Conservation (phyloP, 2,888 invertebrate genomes). For the Zygogramma bicolorata region DNA sequence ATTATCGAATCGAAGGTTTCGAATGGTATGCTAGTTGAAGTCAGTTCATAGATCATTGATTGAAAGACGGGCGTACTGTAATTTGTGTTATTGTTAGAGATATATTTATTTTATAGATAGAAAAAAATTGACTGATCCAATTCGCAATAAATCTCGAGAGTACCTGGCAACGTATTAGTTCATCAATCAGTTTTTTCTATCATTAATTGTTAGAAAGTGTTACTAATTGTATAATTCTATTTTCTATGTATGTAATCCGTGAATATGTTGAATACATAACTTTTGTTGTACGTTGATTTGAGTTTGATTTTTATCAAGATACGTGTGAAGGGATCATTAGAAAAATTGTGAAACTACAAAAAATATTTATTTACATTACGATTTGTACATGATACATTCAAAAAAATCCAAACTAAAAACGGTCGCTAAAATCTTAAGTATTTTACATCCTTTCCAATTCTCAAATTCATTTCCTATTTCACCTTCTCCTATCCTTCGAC, state of each 20-base stretch:
- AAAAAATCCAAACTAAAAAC: constrained; percentile 15
- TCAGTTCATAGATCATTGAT: not conserved
- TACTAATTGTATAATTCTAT: constrained; percentile 50
- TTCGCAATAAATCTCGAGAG: constrained; percentile 9
- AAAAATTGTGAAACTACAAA: not conserved
- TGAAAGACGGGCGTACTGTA: too few species aligned
- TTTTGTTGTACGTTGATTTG: constrained; percentile 35
- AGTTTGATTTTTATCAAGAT: not conserved
- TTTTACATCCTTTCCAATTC: not conserved
- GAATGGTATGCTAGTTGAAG: not conserved
- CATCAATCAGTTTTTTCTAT: constrained; percentile 32
- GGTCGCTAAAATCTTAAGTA: constrained; percentile 11
- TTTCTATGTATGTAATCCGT: constrained; percentile 47
- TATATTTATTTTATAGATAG: constrained; percentile 35
- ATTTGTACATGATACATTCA: not conserved
- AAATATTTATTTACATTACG: constrained; percentile 28
- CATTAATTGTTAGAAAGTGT: constrained; percentile 24
- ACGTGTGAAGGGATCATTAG: not conserved
- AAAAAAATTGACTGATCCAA: constrained; percentile 30
- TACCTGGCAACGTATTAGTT: not conserved
- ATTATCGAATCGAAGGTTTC: not conserved
- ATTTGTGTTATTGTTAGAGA: constrained; percentile 25
- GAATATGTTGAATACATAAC: constrained; percentile 41
- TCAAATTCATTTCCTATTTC: constrained; percentile 3
- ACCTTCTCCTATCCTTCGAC: constrained; percentile 58